Evolutionary conservation across 35 echinoderm and acorn worm genomes (phyloP), one percentile per base, ranked within the genome.

Genomic region (Hemicentrotus pulcherrimus): DNA sequence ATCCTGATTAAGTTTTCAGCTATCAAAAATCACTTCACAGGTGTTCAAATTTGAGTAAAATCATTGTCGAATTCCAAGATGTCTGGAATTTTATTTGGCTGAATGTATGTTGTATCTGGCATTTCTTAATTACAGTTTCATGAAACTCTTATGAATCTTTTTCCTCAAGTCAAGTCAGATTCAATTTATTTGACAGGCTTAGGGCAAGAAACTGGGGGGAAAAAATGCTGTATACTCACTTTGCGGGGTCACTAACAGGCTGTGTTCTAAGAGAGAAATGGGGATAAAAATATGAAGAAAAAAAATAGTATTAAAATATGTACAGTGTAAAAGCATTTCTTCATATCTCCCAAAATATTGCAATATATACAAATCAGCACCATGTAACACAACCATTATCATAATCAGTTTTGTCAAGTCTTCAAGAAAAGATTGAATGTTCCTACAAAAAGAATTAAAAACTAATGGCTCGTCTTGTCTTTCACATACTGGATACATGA

Each of bases 241-340:
- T 91, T 70, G 88, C 95, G 3, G 95, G 95, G 91, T 95, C 95
- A 46, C 58, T 47, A 65, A 70, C 47, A 31, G 95, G 55, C 32
- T 78, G 87, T 95, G 95, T 86, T 19, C 35, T 86, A n/a, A 87
- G 11, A 88, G 12, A 95, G 86, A 95, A 31, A 86, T 32, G 45
- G 86, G 33, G 14, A 33, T 46, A 95, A 45, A 78, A 86, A 78
- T 22, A 78, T 78, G 6, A 78, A n/a, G 22, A 78, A 78, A 78
- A 78, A n/a, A 28, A 59, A 6, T 10, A 16, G 11, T 59, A 7
- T 59, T 11, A 59, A 5, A 59, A 59, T 11, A 11, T 59, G 2
- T 59, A 59, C 5, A 59, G 7, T 14, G 52, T 59, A 16, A 59
- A 7, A 0, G 2, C 50, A 55, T 55, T 55, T 55, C 50, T 52